Evolutionary conservation across 2,113 vertebrate genomes (phyloP), one percentile per base, ranked within the genome.

Genomic region (Pontoporia blainvillei): DNA sequence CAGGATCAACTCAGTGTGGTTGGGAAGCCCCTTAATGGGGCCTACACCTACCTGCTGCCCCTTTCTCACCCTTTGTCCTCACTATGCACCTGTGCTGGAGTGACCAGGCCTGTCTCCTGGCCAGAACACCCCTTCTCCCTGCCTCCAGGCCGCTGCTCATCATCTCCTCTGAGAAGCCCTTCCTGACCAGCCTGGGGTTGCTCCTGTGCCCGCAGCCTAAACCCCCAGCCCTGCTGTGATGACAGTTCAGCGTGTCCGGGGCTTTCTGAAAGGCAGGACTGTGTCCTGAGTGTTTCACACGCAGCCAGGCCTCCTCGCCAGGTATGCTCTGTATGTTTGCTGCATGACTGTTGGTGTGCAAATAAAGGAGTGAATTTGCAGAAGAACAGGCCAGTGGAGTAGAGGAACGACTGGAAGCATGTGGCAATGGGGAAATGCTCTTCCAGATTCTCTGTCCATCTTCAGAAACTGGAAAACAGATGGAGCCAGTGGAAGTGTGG

Each of bases 11-110:
- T 46, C 13, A 0, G 0, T 7, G 46, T 31, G 46, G 3, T 2
- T 2, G 6, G 6, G 39, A 81, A 14, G 57, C 31, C 62, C 62
- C 76, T 36, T 34, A 0, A 12, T 1, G 8, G n/a, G 41, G 6
- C 15, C 12, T 8, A 2, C 1, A 2, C 52, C 75, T 25, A 21
- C n/a, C 49, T 39, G 9, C 0, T 1, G 15, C 34, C 39, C 39
- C 86, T 52, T 13, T 20, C 52, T 71, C n/a, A 2, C 23, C 17
- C 0, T 27, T 5, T 1, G 11, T 39, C 18, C 34, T 49, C 13
- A 86, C 64, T 5, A 2, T 14, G 44, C 0, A 0, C 34, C 11
- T 23, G 41, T 13, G 15, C 85, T 29, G 31, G 62, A 17, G 78
- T 6, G 36, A 20, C 8, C 20, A 23, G 71, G 23, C 36, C 69